phyloP scores from a whole-genome alignment of 2,797 vertebrate genomes.

The Cirrhinus molitorella region DNA sequence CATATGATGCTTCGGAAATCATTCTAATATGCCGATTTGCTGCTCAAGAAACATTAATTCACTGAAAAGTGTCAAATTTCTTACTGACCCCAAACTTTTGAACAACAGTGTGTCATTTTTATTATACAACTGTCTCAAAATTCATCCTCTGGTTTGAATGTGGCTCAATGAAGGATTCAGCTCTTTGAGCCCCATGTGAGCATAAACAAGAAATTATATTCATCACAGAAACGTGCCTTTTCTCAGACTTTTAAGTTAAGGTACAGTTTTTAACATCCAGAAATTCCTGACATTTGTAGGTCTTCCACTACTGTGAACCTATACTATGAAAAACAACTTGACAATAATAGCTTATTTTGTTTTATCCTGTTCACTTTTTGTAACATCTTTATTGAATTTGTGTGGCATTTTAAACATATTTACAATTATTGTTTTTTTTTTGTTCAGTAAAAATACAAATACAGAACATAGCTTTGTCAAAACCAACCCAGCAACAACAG shows the following conservation, averaged over 20 bases:
- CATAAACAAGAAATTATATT: background rate
- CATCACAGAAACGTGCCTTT: background rate
- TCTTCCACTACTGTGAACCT: background rate
- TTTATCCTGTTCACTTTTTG: constrained; percentile 72
- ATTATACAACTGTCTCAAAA: background rate
- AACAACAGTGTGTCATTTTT: background rate
- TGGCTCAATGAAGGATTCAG: background rate
- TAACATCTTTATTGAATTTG: constrained; percentile 85
- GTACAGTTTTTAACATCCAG: background rate
- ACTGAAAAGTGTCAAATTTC: too few relatives aligned
- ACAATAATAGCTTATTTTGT: constrained; percentile 6
- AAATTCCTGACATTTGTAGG: background rate
- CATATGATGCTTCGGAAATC: too few relatives aligned
- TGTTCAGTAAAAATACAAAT: constrained; percentile 86
- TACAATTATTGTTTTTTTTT: constrained; percentile 76
- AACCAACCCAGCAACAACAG: constrained; percentile 69
- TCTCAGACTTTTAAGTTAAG: background rate
- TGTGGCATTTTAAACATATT: constrained; percentile 84
- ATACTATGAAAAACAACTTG: background rate
- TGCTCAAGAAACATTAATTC: too few relatives aligned
- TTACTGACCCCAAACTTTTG: background rate
- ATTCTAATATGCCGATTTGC: too few relatives aligned
- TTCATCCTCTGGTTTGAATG: background rate
- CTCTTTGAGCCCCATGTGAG: background rate
- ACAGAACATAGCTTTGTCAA: constrained; percentile 80